These are phyloP conservation scores for Callionymus lyra DNA, from an alignment of 2,113 vertebrate genomes.

Conservation along the genomic window DNA sequence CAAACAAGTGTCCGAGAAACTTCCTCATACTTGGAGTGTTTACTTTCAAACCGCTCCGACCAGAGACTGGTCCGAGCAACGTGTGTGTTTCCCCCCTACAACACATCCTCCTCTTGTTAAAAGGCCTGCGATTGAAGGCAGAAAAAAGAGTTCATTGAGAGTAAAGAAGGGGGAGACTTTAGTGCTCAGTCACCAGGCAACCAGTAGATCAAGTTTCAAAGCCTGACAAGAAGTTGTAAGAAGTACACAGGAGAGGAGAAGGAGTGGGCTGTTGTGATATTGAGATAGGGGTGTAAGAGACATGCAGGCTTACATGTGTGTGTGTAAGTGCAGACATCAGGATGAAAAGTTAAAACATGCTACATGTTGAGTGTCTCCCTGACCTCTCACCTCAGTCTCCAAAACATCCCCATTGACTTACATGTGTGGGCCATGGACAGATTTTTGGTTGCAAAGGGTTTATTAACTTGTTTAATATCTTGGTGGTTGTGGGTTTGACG, in stretches of 20 bases:
- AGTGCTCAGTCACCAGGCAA: constrained; percentile 63
- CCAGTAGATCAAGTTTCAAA: constrained; percentile 67
- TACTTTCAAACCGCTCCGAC: constrained; percentile 47
- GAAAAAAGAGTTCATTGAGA: constrained; percentile 54
- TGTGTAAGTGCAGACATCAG: constrained; percentile 6
- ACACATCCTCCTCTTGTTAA: constrained; percentile 50
- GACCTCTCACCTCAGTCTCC: too few species aligned
- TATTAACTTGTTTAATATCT: too few species aligned
- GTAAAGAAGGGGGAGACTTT: constrained; percentile 39
- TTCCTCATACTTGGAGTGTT: constrained; percentile 26
- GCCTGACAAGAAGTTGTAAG: constrained; percentile 57
- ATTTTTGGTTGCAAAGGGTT: too few species aligned
- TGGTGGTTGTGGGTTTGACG: too few species aligned
- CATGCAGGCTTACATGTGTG: constrained; percentile 7
- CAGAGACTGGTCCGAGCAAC: constrained; percentile 28
- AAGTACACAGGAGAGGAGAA: constrained; percentile 34
- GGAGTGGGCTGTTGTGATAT: constrained; percentile 15
- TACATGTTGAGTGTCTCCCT: too few species aligned
- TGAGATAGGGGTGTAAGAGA: constrained; percentile 2
- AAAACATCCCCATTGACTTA: too few species aligned
- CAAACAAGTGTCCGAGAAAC: constrained; percentile 8
- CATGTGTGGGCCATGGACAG: too few species aligned
- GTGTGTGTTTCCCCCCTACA: constrained; percentile 33
- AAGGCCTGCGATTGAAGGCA: constrained; percentile 38
- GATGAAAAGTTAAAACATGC: too few species aligned